Percentiles rank a stretch among this genome's conserved stretches.
These are phyloP conservation scores for Exaiptasia diaphana DNA, from an alignment of 64 coral and sea anemone genomes.

Conservation along the genomic window DNA sequence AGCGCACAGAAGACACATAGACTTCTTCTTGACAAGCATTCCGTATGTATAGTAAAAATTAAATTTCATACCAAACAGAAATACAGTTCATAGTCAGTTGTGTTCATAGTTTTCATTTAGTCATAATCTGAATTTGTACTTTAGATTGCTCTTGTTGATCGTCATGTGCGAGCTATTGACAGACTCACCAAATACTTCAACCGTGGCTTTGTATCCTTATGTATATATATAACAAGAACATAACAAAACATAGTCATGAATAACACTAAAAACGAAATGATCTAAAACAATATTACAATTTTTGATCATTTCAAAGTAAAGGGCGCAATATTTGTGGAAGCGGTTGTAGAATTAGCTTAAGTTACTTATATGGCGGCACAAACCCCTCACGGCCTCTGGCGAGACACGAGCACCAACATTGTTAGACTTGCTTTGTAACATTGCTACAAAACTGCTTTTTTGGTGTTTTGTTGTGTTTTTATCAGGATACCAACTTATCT, in stretches of 20 bases:
- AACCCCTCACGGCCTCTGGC: too few species aligned
- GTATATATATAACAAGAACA: neutral
- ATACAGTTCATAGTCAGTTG: neutral
- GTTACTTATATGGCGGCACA: too few species aligned
- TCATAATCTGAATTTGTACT: too few species aligned
- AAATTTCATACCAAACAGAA: neutral
- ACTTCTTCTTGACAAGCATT: slow-evolving; percentile 58
- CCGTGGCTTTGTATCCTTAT: slow-evolving; percentile 89
- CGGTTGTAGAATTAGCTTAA: too few species aligned
- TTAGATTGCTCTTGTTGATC: slow-evolving; percentile 68
- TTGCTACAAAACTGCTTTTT: too few species aligned
- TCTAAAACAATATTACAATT: too few species aligned
- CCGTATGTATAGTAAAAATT: slow-evolving; percentile 13
- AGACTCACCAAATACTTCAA: slow-evolving; percentile 71
- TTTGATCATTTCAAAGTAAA: too few species aligned
- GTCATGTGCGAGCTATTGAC: slow-evolving; percentile 70
- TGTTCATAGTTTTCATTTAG: neutral
- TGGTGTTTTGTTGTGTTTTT: too few species aligned
- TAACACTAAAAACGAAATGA: neutral
- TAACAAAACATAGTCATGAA: neutral
- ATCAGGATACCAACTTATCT: too few species aligned
- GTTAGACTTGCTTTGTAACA: too few species aligned
- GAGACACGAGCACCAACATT: too few species aligned
- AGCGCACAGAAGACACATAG: slow-evolving; percentile 54
- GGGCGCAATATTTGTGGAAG: too few species aligned